These are phyloP conservation scores for Drosophila parvula DNA, from an alignment of 1,140 invertebrate genomes.

Conservation along the genomic window DNA sequence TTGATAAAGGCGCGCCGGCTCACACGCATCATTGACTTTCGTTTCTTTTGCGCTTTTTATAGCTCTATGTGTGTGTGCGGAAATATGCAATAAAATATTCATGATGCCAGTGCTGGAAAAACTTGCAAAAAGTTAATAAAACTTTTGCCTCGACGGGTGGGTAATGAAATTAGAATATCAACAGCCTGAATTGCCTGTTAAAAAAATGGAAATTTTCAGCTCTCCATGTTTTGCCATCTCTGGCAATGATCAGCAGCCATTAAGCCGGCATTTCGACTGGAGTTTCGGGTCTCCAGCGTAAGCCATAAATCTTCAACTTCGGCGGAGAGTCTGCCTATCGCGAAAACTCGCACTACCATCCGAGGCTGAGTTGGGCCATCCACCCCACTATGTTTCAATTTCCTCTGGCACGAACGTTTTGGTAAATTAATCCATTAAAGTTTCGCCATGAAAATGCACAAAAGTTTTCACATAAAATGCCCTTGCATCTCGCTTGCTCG, in stretches of 20 bases:
- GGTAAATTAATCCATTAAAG: conserved; percentile 80
- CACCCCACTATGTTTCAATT: conserved; percentile 66
- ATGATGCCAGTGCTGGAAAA: conserved; percentile 51
- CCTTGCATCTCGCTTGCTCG: conserved; percentile 9
- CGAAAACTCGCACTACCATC: conserved; percentile 11
- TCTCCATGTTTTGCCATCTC: conserved; percentile 43
- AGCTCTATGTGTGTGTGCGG: neutral
- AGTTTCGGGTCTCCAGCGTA: conserved; percentile 6
- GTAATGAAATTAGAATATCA: conserved; percentile 59
- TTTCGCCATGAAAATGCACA: conserved; percentile 76
- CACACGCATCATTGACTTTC: conserved; percentile 61
- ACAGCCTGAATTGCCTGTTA: neutral
- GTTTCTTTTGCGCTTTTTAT: conserved; percentile 33
- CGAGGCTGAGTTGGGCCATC: neutral
- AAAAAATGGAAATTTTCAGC: conserved; percentile 29
- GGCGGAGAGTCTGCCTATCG: conserved; percentile 27
- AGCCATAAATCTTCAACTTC: conserved; percentile 34
- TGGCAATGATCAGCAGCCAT: conserved; percentile 56
- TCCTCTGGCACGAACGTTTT: conserved; percentile 71
- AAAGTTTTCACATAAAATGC: conserved; percentile 80
- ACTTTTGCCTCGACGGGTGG: conserved; percentile 51
- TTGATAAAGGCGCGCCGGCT: conserved; percentile 61
- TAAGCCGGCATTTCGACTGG: conserved; percentile 23
- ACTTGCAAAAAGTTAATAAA: conserved; percentile 67
- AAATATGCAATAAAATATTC: conserved; percentile 74